Evolutionary conservation across 1,140 invertebrate species (phyloP).

Genomic region (Ceratosolen fusciceps): DNA sequence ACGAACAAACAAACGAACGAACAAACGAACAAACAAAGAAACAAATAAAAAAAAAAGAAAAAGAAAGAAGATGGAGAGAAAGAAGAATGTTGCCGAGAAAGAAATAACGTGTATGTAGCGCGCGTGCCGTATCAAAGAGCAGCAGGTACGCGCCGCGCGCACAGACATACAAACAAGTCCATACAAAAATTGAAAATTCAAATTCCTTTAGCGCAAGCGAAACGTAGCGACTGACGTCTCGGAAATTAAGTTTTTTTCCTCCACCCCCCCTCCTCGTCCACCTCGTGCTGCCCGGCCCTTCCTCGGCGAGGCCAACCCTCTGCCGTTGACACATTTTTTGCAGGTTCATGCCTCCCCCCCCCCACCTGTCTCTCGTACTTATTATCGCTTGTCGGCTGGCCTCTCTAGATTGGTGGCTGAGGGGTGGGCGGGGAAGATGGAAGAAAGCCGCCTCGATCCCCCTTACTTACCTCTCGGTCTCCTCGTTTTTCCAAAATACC

Average conservation of each 20-base stretch:
- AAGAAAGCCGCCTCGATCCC: background rate
- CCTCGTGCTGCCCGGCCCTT: no score
- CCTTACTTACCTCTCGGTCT: background rate
- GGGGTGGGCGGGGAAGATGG: no score
- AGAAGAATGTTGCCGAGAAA: background rate
- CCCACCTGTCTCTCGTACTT: constrained; percentile 28
- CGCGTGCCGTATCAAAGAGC: background rate
- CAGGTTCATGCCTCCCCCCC: background rate
- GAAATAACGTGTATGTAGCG: no score
- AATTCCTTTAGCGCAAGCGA: constrained; percentile 2
- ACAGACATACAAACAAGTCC: no score
- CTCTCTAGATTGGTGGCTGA: no score
- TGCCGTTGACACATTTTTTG: constrained; percentile 44
- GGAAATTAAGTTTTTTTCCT: constrained; percentile 42
- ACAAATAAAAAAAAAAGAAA: no score
- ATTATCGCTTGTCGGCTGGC: constrained; percentile 31
- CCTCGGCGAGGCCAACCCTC: no score
- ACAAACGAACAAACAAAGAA: no score
- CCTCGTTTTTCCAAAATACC: constrained; percentile 6
- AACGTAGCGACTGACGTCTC: constrained; percentile 34
- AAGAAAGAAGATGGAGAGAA: background rate
- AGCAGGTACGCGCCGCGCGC: no score
- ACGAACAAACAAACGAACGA: no score
- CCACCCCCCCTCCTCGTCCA: background rate
- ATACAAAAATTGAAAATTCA: constrained; percentile 37